A percentile compares a stretch with the other conserved stretches of the same genome.
These are phyloP conservation scores for Microctenopoma steveboyesi DNA, from an alignment of 2,797 vertebrate species.

Conservation along the genomic window DNA sequence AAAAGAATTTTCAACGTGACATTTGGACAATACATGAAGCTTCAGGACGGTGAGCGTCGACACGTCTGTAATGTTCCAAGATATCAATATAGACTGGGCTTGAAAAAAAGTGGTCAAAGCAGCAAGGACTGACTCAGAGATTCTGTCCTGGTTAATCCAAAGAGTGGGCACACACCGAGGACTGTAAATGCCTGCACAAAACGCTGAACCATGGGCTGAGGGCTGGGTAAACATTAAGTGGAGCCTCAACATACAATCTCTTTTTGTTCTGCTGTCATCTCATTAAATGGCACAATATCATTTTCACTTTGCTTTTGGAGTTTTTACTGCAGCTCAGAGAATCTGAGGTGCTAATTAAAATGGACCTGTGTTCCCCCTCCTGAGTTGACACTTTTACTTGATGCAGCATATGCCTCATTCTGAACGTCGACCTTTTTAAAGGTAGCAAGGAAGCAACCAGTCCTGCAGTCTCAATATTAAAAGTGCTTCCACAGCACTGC, in stretches of 20 bases:
- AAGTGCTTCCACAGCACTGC: too few species aligned
- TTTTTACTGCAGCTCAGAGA: slow-evolving; percentile 81
- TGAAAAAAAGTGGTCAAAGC: neutral
- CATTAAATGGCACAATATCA: slow-evolving; percentile 77
- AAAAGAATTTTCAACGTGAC: slow-evolving; percentile 76
- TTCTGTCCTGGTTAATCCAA: slow-evolving; percentile 24
- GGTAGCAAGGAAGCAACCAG: slow-evolving; percentile 29
- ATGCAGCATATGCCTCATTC: too few species aligned
- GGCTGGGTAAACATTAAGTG: slow-evolving; percentile 80
- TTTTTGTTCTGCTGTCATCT: slow-evolving; percentile 83
- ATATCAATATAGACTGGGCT: slow-evolving; percentile 29
- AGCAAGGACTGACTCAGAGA: slow-evolving; percentile 10
- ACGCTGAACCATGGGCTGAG: slow-evolving; percentile 63
- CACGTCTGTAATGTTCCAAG: slow-evolving; percentile 14
- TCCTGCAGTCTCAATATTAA: too few species aligned
- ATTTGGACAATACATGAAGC: slow-evolving; percentile 51
- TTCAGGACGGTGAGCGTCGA: too few species aligned
- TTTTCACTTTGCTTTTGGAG: slow-evolving; percentile 73
- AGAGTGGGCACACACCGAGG: slow-evolving; percentile 40
- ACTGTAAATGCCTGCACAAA: slow-evolving; percentile 59
- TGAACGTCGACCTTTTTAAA: slow-evolving; percentile 18
- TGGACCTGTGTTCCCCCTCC: slow-evolving; percentile 56
- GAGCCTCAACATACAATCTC: slow-evolving; percentile 72
- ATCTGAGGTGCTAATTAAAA: slow-evolving; percentile 91
- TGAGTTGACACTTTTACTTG: slow-evolving; percentile 11